Evolutionary conservation across 2,797 vertebrate genomes (phyloP).

Genomic region (Todus mexicanus): DNA sequence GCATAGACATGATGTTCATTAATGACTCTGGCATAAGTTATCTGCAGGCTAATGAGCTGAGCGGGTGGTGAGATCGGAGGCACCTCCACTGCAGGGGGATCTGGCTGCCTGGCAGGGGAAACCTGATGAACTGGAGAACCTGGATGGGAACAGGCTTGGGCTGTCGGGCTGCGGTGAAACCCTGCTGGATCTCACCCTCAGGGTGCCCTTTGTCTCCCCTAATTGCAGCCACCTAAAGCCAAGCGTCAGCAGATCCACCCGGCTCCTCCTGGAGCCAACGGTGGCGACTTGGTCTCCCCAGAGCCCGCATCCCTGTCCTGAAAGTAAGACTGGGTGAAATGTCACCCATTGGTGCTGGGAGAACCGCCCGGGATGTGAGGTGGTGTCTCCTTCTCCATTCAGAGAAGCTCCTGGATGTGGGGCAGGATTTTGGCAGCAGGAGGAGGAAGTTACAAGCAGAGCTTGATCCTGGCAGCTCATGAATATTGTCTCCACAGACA

Average conservation of each 20-base stretch:
- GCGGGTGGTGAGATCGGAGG: not conserved
- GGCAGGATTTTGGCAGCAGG: not conserved
- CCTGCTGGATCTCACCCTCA: not conserved
- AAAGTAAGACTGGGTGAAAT: not conserved
- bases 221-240: slow-evolving; percentile 22
- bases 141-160: not conserved
- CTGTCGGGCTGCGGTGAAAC: not conserved
- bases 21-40: not conserved
- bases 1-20: not conserved
- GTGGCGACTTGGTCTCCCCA: not conserved
- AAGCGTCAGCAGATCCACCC: not conserved
- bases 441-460: not conserved
- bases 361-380: not conserved
- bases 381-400: not conserved
- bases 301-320: not conserved
- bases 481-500: not conserved
- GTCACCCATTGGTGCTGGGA: not conserved
- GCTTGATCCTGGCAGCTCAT: not conserved
- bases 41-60: not conserved
- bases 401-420: not conserved
- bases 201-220: not conserved
- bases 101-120: not conserved
- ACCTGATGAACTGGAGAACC: slow-evolving; percentile 32
- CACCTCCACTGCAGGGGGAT: not conserved
- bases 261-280: not conserved